phyloP scores from a whole-genome alignment of 2,113 vertebrate genomes.

The Nyctereutes procyonoides region DNA sequence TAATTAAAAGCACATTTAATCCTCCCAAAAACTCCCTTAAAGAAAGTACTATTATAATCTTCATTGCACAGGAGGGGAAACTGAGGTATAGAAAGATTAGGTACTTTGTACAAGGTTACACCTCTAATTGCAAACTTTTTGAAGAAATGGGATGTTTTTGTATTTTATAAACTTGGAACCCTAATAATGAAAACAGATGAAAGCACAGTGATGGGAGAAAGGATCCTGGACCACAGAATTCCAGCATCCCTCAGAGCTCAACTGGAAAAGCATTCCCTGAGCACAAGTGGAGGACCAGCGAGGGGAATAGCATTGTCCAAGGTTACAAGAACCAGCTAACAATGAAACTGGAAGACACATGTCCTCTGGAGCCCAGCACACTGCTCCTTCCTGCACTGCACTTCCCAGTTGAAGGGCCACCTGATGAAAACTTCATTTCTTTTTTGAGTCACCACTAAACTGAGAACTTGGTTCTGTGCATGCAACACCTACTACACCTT shows the following conservation, averaged over 20 bases:
- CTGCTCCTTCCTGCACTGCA: not conserved
- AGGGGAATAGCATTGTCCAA: not conserved
- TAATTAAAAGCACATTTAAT: not conserved
- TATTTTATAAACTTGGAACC: not conserved
- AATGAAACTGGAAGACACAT: rapidly evolving
- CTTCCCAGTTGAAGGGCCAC: not conserved
- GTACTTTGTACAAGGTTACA: not conserved
- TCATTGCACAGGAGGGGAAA: not conserved
- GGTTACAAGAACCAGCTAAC: not conserved
- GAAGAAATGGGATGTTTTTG: not conserved
- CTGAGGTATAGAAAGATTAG: not conserved
- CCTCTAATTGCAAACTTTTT: not conserved
- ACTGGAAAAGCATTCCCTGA: not conserved
- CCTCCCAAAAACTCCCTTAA: not conserved
- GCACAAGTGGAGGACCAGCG: not conserved
- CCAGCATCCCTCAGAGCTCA: not conserved
- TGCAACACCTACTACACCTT: rapidly evolving
- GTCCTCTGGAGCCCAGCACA: not conserved
- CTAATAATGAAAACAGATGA: not conserved
- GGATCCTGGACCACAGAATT: not conserved
- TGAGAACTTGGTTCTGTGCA: not conserved
- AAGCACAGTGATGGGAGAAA: not conserved
- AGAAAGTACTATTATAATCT: not conserved
- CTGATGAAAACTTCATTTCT: not conserved
- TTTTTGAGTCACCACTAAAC: not conserved